Percentiles rank a stretch among this genome's conserved stretches.
Conservation (phyloP, 2,113 vertebrate species). For the Phylloscopus trochiloides region DNA sequence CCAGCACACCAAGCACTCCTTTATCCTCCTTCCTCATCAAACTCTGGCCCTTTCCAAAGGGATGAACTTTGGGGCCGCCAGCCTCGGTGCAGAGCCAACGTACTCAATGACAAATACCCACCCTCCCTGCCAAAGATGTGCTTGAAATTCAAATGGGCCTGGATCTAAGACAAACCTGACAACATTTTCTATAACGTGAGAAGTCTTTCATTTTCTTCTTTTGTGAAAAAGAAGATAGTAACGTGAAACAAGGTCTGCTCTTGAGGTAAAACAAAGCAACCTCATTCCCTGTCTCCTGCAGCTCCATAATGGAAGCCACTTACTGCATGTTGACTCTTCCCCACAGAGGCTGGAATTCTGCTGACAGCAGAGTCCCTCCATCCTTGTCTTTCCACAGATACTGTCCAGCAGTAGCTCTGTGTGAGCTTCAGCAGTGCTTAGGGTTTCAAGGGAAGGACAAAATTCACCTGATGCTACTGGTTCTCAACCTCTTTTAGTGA, state of each 20-base stretch:
- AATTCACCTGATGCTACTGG: background rate
- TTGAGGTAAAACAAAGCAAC: background rate
- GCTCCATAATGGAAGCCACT: accelerated
- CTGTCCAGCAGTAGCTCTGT: background rate
- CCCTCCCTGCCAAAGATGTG: accelerated
- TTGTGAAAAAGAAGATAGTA: background rate
- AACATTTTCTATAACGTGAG: accelerated
- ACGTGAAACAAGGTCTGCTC: background rate
- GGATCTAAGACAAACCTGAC: accelerated
- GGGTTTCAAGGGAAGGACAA: background rate
- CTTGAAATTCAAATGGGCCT: background rate
- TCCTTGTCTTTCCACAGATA: background rate
- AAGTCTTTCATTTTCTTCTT: background rate
- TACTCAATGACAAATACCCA: background rate
- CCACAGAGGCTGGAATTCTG: background rate
- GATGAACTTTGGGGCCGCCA: background rate
- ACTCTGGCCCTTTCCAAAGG: background rate
- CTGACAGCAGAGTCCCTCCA: background rate
- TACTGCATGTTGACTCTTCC: background rate
- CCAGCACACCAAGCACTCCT: background rate
- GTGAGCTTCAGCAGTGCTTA: background rate
- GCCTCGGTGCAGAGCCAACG: accelerated
- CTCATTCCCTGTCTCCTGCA: background rate
- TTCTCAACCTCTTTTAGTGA: background rate
- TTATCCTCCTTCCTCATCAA: background rate